Percentiles rank a stretch among this genome's conserved stretches.
These are phyloP conservation scores for Drosophila pullipes DNA, from an alignment of 2,888 invertebrate species.

Conservation along the genomic window DNA sequence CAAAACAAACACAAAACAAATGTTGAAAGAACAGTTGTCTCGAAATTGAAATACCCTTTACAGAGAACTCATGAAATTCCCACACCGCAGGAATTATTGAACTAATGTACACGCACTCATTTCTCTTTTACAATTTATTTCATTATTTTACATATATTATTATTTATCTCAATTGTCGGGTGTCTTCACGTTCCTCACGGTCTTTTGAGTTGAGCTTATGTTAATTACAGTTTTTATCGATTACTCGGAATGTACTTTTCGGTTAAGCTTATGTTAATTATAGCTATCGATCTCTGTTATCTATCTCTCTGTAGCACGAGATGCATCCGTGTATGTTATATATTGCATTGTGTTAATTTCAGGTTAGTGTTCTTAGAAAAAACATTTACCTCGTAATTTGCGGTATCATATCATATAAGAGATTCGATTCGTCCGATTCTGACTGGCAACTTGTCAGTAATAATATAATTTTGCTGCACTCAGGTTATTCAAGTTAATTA, in stretches of 20 bases:
- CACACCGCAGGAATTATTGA: not conserved
- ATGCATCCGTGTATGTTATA: not conserved
- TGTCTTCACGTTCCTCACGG: not conserved
- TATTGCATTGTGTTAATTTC: not conserved
- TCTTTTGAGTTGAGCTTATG: not conserved
- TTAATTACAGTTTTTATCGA: not conserved
- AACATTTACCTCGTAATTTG: not conserved
- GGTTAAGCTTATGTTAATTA: not conserved
- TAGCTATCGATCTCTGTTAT: not conserved
- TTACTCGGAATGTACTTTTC: not conserved
- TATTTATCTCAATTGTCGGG: not conserved
- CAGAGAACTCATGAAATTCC: not conserved
- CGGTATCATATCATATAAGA: not conserved
- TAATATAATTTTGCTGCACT: not conserved
- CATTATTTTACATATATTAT: not conserved
- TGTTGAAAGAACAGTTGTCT: not conserved
- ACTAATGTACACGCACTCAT: not conserved
- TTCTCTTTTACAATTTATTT: not conserved
- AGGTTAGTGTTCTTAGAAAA: not conserved
- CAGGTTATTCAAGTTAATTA: not conserved
- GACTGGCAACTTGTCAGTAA: not conserved
- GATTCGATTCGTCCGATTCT: not conserved
- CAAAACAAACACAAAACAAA: slow-evolving; percentile 27
- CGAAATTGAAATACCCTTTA: not conserved
- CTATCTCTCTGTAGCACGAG: not conserved